These are phyloP conservation scores for Drosophila nr. perissopoda DNA, from an alignment of 2,888 invertebrate genomes.

Conservation along the genomic window DNA sequence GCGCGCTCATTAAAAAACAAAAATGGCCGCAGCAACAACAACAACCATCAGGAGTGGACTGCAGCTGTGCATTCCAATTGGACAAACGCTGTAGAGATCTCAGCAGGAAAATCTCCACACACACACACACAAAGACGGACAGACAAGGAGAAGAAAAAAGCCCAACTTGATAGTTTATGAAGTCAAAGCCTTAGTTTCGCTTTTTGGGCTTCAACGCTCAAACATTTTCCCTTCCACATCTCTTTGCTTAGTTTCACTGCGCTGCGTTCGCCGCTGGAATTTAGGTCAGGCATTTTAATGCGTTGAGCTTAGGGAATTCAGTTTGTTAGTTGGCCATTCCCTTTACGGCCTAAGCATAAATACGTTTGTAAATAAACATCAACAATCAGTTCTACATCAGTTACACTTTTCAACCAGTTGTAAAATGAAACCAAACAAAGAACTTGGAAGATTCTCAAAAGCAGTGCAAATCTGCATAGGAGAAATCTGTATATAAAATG, in stretches of 20 bases:
- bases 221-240: slow-evolving; percentile 16
- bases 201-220: slow-evolving; percentile 40
- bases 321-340: slow-evolving; percentile 28
- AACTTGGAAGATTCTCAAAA: background rate
- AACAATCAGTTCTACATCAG: background rate
- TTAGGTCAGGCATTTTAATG: slow-evolving; percentile 64
- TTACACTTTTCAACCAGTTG: background rate
- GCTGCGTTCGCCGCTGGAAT: slow-evolving; percentile 42
- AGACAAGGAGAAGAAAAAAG: background rate
- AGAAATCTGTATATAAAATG: too few species aligned
- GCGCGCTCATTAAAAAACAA: slow-evolving; percentile 57
- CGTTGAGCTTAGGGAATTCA: slow-evolving; percentile 48
- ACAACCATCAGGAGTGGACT: slow-evolving; percentile 35
- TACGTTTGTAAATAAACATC: background rate
- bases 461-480: background rate
- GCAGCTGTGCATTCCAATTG: slow-evolving; percentile 39
- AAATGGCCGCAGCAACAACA: slow-evolving; percentile 50
- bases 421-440: background rate
- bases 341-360: slow-evolving; percentile 16
- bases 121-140: slow-evolving; percentile 3
- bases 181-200: slow-evolving; percentile 49
- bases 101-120: slow-evolving; percentile 49
- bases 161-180: slow-evolving; percentile 21
- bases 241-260: slow-evolving; percentile 32
- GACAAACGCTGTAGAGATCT: slow-evolving; percentile 19